phyloP scores from a whole-genome alignment of 2,888 invertebrate genomes.

The Brassicogethes aeneus region DNA sequence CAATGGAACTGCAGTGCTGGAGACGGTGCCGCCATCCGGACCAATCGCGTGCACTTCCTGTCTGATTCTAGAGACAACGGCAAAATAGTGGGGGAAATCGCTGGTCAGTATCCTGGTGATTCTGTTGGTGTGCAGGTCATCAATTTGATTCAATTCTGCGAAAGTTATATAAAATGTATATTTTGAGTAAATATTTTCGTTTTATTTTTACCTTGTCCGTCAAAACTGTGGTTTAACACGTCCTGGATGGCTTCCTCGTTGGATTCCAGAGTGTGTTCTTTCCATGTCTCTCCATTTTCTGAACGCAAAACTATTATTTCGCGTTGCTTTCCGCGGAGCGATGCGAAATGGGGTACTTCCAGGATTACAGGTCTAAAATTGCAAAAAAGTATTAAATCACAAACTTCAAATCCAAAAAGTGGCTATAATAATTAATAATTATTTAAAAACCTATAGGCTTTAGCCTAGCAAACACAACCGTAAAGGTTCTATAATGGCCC shows the following conservation, averaged over 20 bases:
- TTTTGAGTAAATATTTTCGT: not conserved
- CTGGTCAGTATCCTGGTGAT: constrained; percentile 91
- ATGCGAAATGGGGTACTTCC: constrained; percentile 97
- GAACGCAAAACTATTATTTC: constrained; percentile 94
- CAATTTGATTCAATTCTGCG: constrained; percentile 64
- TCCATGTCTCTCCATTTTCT: constrained; percentile 98
- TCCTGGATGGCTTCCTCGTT: constrained; percentile 85
- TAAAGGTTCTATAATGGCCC: too few species aligned
- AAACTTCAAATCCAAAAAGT: too few species aligned
- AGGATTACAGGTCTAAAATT: constrained; percentile 74
- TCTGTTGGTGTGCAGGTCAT: constrained; percentile 79
- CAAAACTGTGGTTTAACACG: constrained; percentile 85
- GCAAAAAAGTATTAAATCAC: constrained; percentile 2
- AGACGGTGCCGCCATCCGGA: constrained; percentile 94
- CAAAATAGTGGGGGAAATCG: constrained; percentile 98
- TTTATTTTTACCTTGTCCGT: constrained; percentile 56
- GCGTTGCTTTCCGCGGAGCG: constrained; percentile 84
- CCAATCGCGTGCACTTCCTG: constrained; percentile 98
- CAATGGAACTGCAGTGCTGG: constrained; percentile 87
- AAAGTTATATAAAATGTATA: constrained; percentile 7
- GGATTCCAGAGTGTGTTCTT: constrained; percentile 84
- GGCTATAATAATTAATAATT: too few species aligned
- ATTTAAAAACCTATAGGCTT: too few species aligned
- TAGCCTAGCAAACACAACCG: too few species aligned
- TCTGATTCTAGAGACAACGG: constrained; percentile 86